Conservation (phyloP, 2,113 vertebrate genomes). For the Crotalus tigris region DNA sequence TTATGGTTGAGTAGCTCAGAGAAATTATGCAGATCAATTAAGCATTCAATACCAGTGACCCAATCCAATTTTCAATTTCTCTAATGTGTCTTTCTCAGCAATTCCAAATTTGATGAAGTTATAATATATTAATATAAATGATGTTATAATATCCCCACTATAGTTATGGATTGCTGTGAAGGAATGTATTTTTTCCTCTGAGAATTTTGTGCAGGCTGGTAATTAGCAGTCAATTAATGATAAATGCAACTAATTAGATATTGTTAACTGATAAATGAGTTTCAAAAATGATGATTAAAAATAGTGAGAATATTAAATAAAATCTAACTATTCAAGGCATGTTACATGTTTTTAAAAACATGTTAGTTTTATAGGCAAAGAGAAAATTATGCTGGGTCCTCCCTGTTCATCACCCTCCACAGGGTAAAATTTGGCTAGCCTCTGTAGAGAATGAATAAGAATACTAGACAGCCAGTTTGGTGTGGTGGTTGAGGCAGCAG, state of each 20-base stretch:
- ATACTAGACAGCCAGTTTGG: neutral
- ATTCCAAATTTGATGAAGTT: neutral
- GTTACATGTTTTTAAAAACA: neutral
- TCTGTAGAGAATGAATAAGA: neutral
- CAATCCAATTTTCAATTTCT: neutral
- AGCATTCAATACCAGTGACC: neutral
- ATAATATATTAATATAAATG: neutral
- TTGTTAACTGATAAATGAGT: neutral
- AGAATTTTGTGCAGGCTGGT: neutral
- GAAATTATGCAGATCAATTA: neutral
- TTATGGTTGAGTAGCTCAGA: neutral
- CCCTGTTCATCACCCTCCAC: neutral
- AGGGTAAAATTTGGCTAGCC: neutral
- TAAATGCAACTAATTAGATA: slow-evolving; percentile 15
- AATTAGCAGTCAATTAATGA: slow-evolving; percentile 7
- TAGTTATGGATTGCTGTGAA: neutral
- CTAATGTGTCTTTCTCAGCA: no score
- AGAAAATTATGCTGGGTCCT: neutral
- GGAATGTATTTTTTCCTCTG: neutral
- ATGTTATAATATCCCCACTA: neutral
- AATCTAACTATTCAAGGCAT: neutral
- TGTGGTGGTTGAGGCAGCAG: neutral
- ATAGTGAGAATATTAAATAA: neutral
- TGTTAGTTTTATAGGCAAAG: neutral
- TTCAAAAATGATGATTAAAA: neutral